Evolutionary conservation across 2,797 vertebrate genomes (phyloP), one percentile per base, ranked within the genome.

Genomic region (Fistularia tabacaria): DNA sequence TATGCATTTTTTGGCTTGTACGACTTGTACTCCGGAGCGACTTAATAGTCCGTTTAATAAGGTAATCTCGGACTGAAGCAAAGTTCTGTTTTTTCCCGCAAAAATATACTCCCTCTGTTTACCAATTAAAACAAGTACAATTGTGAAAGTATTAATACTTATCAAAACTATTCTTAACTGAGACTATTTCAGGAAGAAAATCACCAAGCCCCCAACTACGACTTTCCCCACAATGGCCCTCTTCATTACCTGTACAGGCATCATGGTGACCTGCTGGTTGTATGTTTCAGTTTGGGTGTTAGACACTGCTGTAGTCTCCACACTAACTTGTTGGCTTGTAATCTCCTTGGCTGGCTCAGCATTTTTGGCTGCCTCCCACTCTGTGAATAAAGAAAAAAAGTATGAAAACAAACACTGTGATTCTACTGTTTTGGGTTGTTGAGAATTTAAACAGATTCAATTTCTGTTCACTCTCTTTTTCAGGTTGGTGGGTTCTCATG

Each of bases 341-440:
- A 73, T 80, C 77, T 98, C 96, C 83, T 97, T 98, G 42, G 87
- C 79, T 7, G 91, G 79, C 76, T 98, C 96, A 9, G 91, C 82
- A 47, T 80, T 95, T 83, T 92, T 95, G 66, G 92, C 90, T 11
- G 94, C 91, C 82, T 98, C 95, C 97, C 97, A 99, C 63, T 99
- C 96, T 99, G 87, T 42, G 76, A 73, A 57, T 5, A 66, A 6
- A 51, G 0, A 71, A 55, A 36, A 57, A 43, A 61, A 48, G 9
- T 50, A 7, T 25, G 14, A 43, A 49, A 47, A 49, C 40, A 68
- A 6, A 9, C 43, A 52, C 8, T 12, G 40, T n/a, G 2, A 52
- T 36, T 37, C 7, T 55, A 15, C 44, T 62, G 14, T 50, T 49
- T 38, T 46, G 55, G 12, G 59, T 40, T 11, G 40, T 61, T 10